Conservation (phyloP, 2,888 invertebrate species). For the Falcaria lacertinaria region DNA sequence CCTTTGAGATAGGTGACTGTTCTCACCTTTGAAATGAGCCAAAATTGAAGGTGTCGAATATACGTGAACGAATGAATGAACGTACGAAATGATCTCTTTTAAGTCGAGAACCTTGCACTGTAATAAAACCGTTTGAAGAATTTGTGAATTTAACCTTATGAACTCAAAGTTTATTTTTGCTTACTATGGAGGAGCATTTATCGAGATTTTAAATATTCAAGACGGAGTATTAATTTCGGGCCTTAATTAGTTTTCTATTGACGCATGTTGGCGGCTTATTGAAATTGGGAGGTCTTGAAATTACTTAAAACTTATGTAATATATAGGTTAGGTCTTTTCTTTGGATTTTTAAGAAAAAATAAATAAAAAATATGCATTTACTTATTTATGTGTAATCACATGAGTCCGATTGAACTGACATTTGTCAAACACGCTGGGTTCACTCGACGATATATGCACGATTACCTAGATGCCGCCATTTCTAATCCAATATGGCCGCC, state of each 20-base stretch:
- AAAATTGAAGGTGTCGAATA: constrained; percentile 35
- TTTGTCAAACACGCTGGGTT: too few relatives aligned
- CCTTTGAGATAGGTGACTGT: constrained; percentile 47
- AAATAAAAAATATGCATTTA: too few relatives aligned
- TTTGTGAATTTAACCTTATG: neutral
- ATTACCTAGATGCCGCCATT: too few relatives aligned
- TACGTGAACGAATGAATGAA: constrained; percentile 23
- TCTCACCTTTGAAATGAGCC: constrained; percentile 49
- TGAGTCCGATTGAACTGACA: too few relatives aligned
- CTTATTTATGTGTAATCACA: too few relatives aligned
- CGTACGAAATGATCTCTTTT: constrained; percentile 21
- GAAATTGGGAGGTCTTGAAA: neutral
- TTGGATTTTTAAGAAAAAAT: too few relatives aligned
- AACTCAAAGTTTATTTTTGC: neutral
- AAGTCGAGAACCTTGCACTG: constrained; percentile 8
- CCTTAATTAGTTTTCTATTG: constrained; percentile 1
- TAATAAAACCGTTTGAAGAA: constrained; percentile 1
- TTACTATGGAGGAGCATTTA: too few relatives aligned
- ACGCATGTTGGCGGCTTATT: neutral
- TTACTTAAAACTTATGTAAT: neutral
- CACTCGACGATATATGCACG: too few relatives aligned
- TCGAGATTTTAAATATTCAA: neutral
- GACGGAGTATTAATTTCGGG: constrained; percentile 1
- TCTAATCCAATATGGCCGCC: too few relatives aligned
- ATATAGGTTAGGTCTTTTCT: too few relatives aligned